A percentile compares a stretch with the other conserved stretches of the same genome.
These are phyloP conservation scores for Selene dorsalis DNA, from an alignment of 2,797 vertebrate species.

Conservation along the genomic window DNA sequence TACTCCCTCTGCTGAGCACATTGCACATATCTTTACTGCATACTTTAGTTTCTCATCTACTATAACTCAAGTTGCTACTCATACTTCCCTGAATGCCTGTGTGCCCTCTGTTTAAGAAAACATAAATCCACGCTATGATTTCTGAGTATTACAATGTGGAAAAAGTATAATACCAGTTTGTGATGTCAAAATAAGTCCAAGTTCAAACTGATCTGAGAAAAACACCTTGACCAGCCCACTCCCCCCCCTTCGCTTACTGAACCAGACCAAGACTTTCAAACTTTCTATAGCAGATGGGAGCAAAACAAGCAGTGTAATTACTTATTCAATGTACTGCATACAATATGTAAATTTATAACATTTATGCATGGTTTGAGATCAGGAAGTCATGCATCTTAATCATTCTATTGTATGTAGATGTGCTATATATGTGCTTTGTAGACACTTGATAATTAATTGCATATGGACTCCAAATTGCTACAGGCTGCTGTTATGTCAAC, in stretches of 20 bases:
- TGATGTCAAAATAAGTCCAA: constrained; percentile 19
- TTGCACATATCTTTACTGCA: not conserved
- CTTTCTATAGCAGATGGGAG: not conserved
- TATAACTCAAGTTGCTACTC: constrained; percentile 5
- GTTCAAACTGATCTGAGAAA: constrained; percentile 32
- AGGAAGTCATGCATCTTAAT: constrained; percentile 21
- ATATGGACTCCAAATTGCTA: constrained; percentile 18
- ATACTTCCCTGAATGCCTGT: constrained; percentile 3
- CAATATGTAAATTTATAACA: constrained; percentile 7
- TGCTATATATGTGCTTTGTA: not conserved
- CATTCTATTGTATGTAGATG: constrained; percentile 14
- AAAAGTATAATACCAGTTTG: not conserved
- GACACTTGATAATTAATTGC: constrained; percentile 41
- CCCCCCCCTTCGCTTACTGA: not conserved
- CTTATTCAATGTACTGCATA: constrained; percentile 24
- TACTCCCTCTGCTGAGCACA: not conserved
- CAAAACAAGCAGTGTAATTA: constrained; percentile 21
- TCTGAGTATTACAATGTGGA: not conserved
- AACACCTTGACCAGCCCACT: not conserved
- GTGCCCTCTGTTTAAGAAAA: not conserved
- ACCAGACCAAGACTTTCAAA: not conserved
- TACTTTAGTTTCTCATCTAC: not conserved
- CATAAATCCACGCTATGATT: not conserved
- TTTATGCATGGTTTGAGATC: constrained; percentile 34
- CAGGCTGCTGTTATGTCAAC: constrained; percentile 11